Base-by-base conservation (phyloP, 2,113 vertebrate species). In the Struthidea cinerea region DNA sequence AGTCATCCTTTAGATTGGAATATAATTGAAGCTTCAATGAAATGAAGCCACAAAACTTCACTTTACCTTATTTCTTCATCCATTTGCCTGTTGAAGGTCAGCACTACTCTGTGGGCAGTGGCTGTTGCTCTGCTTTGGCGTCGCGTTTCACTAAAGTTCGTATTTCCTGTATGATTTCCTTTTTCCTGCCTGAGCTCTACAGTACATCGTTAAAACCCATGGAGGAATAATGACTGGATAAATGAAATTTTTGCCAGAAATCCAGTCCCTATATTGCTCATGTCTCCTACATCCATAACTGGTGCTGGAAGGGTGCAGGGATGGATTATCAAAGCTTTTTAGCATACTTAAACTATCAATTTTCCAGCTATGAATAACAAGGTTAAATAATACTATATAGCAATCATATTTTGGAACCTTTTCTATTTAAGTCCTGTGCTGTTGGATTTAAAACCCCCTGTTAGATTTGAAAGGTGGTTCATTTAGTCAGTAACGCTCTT, bases 221-320 rank as follows among this genome's bases (percentile, higher is more conserved):
- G 2, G 26, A 60, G 13, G n/a, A 80, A 52, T 44, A 64, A 84
- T 67, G 23, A 11, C 11, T 47, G n/a, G 18, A 59, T 10, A 82
- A 87, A 55, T 11, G 1, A 64, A 42, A 14, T 56, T 89, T 86
- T 56, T 71, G 63, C 21, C 35, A 63, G 47, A 70, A 90, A 77
- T 4, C 22, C 44, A 19, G 33, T 59, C 35, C 42, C 35, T 0
- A 0, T 55, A 8, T 9, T 32, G 12, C 13, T 77, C 4, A 8
- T 27, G 13, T 35, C 35, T 26, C 14, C 28, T 41, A 8, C 16
- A 37, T 13, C 17, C 41, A 16, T 3, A 67, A 19, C 19, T 81
- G 22, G 3, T 35, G 17, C 18, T 69, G 47, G 59, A 57, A 86
- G 3, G 3, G 28, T 55, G 13, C 7, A 50, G 14, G 11, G 18